Conservation (phyloP, 2,797 vertebrate genomes). For the Poeciliopsis paucimaculata region DNA sequence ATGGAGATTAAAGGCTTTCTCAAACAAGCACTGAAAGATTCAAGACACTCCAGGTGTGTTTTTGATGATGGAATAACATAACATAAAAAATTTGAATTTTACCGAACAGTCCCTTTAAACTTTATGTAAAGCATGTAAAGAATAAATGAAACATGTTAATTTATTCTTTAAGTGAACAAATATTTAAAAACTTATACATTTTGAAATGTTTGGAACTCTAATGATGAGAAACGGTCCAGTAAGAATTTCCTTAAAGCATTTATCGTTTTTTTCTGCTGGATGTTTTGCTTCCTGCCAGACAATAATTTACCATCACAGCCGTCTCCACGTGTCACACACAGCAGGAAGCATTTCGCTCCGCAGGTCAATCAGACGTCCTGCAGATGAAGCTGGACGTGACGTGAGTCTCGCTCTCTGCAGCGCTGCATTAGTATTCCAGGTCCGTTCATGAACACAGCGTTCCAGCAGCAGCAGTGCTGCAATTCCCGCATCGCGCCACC, state of each 20-base stretch:
- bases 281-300: background rate
- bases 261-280: background rate
- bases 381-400: background rate
- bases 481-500: background rate
- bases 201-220: background rate
- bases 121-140: too few relatives aligned
- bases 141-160: too few relatives aligned
- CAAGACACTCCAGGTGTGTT: too few relatives aligned
- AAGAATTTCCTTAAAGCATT: background rate
- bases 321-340: background rate
- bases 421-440: conserved; percentile 1
- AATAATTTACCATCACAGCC: background rate
- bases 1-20: too few relatives aligned
- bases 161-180: background rate
- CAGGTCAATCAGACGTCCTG: background rate
- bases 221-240: background rate
- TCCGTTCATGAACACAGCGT: background rate
- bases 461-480: background rate
- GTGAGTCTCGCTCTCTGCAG: background rate
- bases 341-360: background rate
- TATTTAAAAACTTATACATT: background rate
- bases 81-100: too few relatives aligned
- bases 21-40: too few relatives aligned
- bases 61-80: too few relatives aligned
- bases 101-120: too few relatives aligned